A percentile compares a stretch with the other conserved stretches of the same genome.
Conservation (phyloP, 2,888 invertebrate genomes). For the Oxystoma pomonae region DNA sequence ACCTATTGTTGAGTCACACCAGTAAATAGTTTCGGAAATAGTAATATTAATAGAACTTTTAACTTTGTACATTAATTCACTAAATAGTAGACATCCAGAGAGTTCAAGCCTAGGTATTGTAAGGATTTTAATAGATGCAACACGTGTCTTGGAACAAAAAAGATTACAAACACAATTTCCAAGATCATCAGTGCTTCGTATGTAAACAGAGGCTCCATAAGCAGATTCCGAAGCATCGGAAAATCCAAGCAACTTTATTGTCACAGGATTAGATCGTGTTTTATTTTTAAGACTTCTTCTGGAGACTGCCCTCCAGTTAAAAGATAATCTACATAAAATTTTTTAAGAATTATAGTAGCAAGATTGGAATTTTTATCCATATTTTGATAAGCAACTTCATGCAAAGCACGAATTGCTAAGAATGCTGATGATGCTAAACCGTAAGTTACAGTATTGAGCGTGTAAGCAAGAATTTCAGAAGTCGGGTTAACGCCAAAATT, state of each 20-base stretch:
- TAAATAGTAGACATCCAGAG: conserved; percentile 1
- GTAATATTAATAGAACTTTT: background rate
- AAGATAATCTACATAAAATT: conserved; percentile 22
- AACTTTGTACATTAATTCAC: conserved; percentile 1
- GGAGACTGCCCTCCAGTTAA: conserved; percentile 1
- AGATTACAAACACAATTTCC: background rate
- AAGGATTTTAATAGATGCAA: conserved; percentile 13
- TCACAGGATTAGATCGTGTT: conserved; percentile 2
- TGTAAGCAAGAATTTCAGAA: conserved; percentile 10
- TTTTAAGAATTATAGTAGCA: conserved; percentile 10
- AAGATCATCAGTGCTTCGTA: background rate
- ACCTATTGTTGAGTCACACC: conserved; percentile 17
- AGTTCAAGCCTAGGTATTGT: conserved; percentile 12
- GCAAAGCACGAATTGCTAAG: conserved; percentile 20
- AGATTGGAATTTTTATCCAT: conserved; percentile 2
- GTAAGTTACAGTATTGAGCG: conserved; percentile 23
- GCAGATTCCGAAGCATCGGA: background rate
- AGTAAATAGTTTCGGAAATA: background rate
- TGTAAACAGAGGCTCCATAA: conserved; percentile 14
- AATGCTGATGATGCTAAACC: conserved; percentile 21
- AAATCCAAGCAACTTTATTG: conserved; percentile 18
- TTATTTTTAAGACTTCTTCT: conserved; percentile 4
- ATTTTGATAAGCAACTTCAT: conserved; percentile 13
- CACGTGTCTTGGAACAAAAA: conserved; percentile 18
- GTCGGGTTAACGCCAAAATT: conserved; percentile 20